Percentiles rank a stretch among this genome's conserved stretches.
These are phyloP conservation scores for Labroides dimidiatus DNA, from an alignment of 2,797 vertebrate genomes.

Conservation along the genomic window DNA sequence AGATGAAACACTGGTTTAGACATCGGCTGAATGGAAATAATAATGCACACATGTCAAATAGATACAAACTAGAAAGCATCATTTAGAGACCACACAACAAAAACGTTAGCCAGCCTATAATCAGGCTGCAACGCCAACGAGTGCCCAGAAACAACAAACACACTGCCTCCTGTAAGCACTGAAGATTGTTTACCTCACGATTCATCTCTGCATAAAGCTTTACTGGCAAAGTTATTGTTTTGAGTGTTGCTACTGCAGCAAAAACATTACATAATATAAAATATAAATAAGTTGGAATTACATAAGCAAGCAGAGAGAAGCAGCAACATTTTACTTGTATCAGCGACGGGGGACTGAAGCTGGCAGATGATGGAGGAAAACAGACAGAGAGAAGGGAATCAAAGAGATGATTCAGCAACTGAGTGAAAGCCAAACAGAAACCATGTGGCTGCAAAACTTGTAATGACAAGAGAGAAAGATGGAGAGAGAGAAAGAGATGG, in stretches of 20 bases:
- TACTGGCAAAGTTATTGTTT: constrained; percentile 50
- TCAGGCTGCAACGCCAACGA: constrained; percentile 6
- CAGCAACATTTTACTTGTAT: constrained; percentile 61
- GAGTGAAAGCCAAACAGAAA: constrained; percentile 54
- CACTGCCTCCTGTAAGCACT: constrained; percentile 37
- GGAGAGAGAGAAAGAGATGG: constrained; percentile 26
- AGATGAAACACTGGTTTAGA: constrained; percentile 47
- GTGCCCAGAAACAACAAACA: constrained; percentile 28
- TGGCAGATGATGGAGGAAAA: constrained; percentile 67
- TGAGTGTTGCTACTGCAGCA: constrained; percentile 46
- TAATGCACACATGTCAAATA: constrained; percentile 7
- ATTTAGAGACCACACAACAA: constrained; percentile 10
- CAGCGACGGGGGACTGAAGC: constrained; percentile 46
- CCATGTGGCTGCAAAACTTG: constrained; percentile 33
- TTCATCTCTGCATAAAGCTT: constrained; percentile 49
- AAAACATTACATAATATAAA: constrained; percentile 60
- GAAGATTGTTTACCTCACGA: constrained; percentile 38
- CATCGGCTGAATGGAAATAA: constrained; percentile 51
- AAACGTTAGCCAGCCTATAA: constrained; percentile 17
- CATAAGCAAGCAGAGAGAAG: constrained; percentile 54
- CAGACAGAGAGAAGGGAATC: constrained; percentile 55
- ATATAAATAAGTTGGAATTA: constrained; percentile 67
- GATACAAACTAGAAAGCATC: constrained; percentile 19
- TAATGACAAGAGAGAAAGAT: constrained; percentile 53
- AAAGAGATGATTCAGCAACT: constrained; percentile 71